Evolutionary conservation across 2,797 vertebrate species (phyloP), one percentile per base, ranked within the genome.

Genomic region (Steatocranus sp.): DNA sequence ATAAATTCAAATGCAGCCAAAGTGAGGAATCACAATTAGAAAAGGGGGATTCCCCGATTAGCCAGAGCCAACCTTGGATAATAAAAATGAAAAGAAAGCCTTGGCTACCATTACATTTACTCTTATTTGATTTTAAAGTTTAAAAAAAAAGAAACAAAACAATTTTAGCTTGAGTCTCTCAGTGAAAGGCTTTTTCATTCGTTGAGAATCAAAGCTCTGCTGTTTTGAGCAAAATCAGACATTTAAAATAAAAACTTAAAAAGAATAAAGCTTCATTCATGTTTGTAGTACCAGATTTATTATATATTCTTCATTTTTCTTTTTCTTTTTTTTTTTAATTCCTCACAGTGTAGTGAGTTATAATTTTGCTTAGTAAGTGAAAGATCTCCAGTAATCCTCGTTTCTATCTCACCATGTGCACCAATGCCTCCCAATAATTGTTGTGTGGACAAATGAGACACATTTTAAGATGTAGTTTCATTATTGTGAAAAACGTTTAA

Each of bases 121-220:
- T 38, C 6, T 34, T 54, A n/a, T 66, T 53, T 0, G 3, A 7
- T 30, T 66, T 41, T 11, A 1, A 38, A 43, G 25, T 54, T 46
- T 10, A 0, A 9, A 9, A 34, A 34, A 4, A 27, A 56, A 17
- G 14, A 79, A 12, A 41, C 0, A 53, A 6, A 34, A 54, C 51
- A 15, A 30, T 1, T 27, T 43, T 30, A 0, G 25, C 18, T 12
- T 11, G 11, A 0, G 11, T 18, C 18, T 77, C 11, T 54, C 11
- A 27, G 10, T 8, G 25, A 41, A 25, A 11, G 6, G 10, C 32
- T 23, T 2, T 30, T 27, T 7, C 0, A 0, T 49, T 61, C 12
- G 0, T 6, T 38, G 14, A 76, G 18, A 49, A 43, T n/a, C 20
- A 11, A 18, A 70, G 14, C 66, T 70, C 14, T 43, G 66, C 66